phyloP scores from a whole-genome alignment of 2,797 vertebrate genomes.

The Otolemur crassicaudatus region DNA sequence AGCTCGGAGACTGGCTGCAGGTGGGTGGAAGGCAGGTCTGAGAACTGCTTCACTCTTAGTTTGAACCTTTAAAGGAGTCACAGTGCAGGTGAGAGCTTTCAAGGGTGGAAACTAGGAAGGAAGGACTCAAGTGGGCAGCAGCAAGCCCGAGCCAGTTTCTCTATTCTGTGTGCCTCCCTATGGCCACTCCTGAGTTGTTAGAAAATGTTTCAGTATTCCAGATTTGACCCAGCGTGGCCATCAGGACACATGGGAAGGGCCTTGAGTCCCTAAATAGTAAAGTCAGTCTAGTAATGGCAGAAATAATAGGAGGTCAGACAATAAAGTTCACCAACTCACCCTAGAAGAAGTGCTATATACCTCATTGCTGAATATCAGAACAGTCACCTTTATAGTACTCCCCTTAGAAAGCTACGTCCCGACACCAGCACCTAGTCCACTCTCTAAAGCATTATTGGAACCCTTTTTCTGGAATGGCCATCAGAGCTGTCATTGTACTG shows the following conservation, averaged over 20 bases:
- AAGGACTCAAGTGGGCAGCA: no score
- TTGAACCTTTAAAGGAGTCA: background rate
- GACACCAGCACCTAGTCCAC: no score
- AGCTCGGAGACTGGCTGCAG: background rate
- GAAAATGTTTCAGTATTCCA: background rate
- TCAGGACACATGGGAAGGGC: fast-evolving
- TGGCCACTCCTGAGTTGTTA: background rate
- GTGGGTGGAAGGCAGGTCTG: background rate
- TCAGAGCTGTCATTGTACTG: no score
- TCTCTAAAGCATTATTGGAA: no score
- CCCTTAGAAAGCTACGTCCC: no score
- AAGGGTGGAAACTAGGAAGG: fast-evolving
- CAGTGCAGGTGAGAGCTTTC: no score
- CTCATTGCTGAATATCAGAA: no score
- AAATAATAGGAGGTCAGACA: no score
- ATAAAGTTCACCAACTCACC: no score
- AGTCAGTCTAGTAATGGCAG: background rate
- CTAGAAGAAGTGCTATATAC: no score
- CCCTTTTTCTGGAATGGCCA: no score
- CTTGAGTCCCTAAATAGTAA: background rate
- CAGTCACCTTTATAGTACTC: no score
- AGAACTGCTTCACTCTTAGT: background rate
- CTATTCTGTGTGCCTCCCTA: fast-evolving
- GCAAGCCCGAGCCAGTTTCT: background rate
- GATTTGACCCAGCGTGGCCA: background rate